Conservation (phyloP, 2,797 vertebrate genomes). For the Hydrocynus forskahlii region DNA sequence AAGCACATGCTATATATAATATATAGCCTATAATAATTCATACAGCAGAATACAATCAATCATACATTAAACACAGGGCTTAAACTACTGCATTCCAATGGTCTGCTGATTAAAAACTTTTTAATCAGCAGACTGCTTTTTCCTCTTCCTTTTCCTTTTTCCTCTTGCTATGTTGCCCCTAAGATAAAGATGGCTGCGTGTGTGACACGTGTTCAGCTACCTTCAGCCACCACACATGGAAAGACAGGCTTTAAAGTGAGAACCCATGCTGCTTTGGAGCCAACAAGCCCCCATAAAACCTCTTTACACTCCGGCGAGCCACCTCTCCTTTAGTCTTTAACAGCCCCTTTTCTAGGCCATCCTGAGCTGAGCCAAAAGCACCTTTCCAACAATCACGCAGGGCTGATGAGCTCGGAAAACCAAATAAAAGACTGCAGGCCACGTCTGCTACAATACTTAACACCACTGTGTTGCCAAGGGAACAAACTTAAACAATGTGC, state of each 20-base stretch:
- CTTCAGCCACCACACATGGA: constrained; percentile 47
- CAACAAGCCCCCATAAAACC: constrained; percentile 56
- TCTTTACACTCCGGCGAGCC: constrained; percentile 51
- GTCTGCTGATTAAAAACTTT: not conserved
- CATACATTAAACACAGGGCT: no score
- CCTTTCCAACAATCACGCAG: constrained; percentile 8
- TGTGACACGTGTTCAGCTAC: constrained; percentile 56
- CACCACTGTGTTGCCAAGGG: constrained; percentile 1
- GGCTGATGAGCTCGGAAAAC: not conserved
- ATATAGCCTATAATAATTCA: no score
- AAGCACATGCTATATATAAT: no score
- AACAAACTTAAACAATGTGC: constrained; percentile 16
- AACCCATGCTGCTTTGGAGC: constrained; percentile 61
- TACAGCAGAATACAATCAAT: no score
- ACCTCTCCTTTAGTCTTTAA: constrained; percentile 52
- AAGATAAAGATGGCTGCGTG: constrained; percentile 3
- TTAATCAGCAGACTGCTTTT: no score
- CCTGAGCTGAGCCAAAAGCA: constrained; percentile 36
- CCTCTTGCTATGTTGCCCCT: not conserved
- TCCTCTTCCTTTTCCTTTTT: constrained; percentile 5
- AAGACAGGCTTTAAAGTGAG: constrained; percentile 50
- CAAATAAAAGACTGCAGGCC: constrained; percentile 34
- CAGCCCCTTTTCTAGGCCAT: constrained; percentile 44
- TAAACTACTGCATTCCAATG: not conserved
- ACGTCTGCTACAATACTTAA: constrained; percentile 21